phyloP scores from a whole-genome alignment of 2,797 vertebrate genomes.

The Lemur catta region DNA sequence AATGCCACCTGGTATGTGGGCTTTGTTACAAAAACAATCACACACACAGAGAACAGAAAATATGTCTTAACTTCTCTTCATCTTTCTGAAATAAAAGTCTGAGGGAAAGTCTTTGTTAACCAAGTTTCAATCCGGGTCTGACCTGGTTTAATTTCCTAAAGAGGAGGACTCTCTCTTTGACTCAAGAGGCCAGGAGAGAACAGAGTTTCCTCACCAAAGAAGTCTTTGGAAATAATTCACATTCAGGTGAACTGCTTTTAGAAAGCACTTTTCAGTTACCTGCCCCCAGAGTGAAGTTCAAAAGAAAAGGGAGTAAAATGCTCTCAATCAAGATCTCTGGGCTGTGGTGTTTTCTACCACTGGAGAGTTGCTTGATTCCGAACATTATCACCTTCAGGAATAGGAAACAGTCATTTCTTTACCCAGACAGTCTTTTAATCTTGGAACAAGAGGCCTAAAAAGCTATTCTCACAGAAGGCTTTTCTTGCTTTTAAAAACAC shows the following conservation, averaged over 20 bases:
- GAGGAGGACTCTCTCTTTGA: neutral
- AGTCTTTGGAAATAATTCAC: conserved; percentile 60
- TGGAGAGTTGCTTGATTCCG: conserved; percentile 69
- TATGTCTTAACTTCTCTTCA: neutral
- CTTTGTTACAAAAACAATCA: neutral
- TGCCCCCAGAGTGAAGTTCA: conserved; percentile 77
- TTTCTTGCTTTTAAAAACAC: conserved; percentile 75
- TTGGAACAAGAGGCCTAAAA: conserved; percentile 71
- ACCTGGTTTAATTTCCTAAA: conserved; percentile 57
- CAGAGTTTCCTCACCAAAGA: conserved; percentile 18
- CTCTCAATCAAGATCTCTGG: conserved; percentile 73
- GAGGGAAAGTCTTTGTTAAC: neutral
- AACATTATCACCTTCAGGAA: conserved; percentile 76
- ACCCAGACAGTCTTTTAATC: conserved; percentile 73
- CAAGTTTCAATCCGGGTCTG: conserved; percentile 38
- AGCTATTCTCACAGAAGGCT: conserved; percentile 76
- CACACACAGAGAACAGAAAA: neutral
- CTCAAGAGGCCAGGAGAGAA: conserved; percentile 21
- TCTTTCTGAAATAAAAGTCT: conserved; percentile 18
- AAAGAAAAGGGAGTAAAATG: conserved; percentile 69
- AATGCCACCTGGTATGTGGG: neutral
- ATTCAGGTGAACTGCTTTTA: conserved; percentile 73
- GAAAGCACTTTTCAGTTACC: conserved; percentile 74
- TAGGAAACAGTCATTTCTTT: conserved; percentile 67
- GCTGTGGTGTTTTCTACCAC: conserved; percentile 65